Conservation (phyloP, 2,113 vertebrate genomes). For the Nothoprocta perdicaria region DNA sequence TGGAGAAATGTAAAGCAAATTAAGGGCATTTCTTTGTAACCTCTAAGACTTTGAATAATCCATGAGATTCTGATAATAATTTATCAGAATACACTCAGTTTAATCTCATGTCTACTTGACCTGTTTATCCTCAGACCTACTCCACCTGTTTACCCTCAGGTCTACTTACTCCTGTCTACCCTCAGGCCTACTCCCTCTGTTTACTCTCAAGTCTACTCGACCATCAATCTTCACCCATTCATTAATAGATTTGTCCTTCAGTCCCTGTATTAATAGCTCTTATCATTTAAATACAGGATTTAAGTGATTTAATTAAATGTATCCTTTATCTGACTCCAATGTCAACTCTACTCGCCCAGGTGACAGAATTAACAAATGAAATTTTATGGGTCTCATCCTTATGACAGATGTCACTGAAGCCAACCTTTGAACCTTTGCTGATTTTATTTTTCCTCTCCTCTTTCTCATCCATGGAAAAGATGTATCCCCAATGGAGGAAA, state of each 20-base stretch:
- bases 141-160: no score
- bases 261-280: background rate
- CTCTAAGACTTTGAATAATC: no score
- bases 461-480: background rate
- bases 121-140: no score
- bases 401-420: background rate
- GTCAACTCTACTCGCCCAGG: background rate
- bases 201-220: no score
- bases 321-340: background rate
- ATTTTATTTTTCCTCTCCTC: background rate
- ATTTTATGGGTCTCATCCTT: background rate
- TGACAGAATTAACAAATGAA: background rate
- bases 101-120: no score
- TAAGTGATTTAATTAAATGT: background rate
- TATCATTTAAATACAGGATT: background rate
- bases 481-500: background rate
- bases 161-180: no score
- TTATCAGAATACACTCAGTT: no score
- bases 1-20: no score
- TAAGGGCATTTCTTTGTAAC: no score
- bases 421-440: background rate
- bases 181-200: no score
- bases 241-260: background rate
- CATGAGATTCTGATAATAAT: no score
- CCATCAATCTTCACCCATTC: background rate